Base-by-base conservation (phyloP, 2,888 invertebrate genomes). In the Celastrina argiolus region DNA sequence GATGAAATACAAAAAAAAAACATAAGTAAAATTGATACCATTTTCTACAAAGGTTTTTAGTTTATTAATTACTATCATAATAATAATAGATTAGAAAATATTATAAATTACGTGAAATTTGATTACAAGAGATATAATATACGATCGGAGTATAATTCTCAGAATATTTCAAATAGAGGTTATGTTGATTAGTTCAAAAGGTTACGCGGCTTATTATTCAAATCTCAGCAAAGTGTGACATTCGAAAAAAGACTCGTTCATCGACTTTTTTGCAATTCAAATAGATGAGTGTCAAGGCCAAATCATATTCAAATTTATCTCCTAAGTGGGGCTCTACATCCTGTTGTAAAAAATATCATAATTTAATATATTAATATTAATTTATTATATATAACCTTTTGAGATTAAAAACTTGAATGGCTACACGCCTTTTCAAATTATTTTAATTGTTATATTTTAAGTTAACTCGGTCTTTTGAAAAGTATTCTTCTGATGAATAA, bases 261-360 rank as follows among this genome's bases (percentile, higher is more conserved):
- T 36, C 31, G 51, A 45, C 6, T 31, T 45, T 39, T 45, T 69
- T 63, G 56, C 41, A 56, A 65, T 65, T 61, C 12, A 51, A 65
- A 65, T 56, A 28, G 22, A 51, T 26, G 14, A 51, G 51, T 69
- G 70, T 71, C 72, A 72, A 72, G 72, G 72, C 64, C 69, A 56
- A n/a, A 22, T 10, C 26, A 22, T 51, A 45, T 51, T 51, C 22
- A 51, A 51, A 22, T 51, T 12, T 26, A 14, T 51, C 12, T 51
- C 51, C 8, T 22, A 26, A 22, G 22, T 51, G 12, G 51, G 22
- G 26, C 51, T 51, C 51, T 22, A 51, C 16, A 51, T 51, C 51
- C 51, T 51, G 51, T 51, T 51, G 0, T 5, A 51, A 51, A 51
- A 51, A 22, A 51, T 51, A 14, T 51, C 22, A 51, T 26, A 22